Evolutionary conservation across 2,888 invertebrate species (phyloP).

Genomic region (Parnassius orleans): DNA sequence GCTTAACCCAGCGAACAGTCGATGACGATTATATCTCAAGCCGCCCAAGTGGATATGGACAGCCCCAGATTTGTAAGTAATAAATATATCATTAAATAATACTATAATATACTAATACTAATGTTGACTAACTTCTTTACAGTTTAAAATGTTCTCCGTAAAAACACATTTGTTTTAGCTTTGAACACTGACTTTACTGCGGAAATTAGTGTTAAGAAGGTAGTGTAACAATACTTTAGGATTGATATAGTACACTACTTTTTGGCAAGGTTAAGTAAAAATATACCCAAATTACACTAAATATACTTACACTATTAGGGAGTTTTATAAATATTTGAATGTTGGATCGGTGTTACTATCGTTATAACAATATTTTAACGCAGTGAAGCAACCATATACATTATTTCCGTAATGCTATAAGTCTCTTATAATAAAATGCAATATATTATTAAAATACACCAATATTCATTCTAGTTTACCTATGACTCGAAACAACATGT

Average conservation of each 20-base stretch:
- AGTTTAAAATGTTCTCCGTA: too few relatives aligned
- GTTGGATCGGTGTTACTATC: background rate
- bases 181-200: too few relatives aligned
- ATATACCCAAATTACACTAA: constrained; percentile 7
- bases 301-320: constrained; percentile 7
- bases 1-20: too few relatives aligned
- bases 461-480: constrained; percentile 1
- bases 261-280: constrained; percentile 25
- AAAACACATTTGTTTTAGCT: too few relatives aligned
- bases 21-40: too few relatives aligned
- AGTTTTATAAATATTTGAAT: background rate
- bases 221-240: background rate
- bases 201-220: too few relatives aligned
- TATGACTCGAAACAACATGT: background rate
- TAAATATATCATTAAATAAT: too few relatives aligned
- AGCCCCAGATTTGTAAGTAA: too few relatives aligned
- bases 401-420: background rate
- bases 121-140: too few relatives aligned
- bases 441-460: constrained; percentile 19
- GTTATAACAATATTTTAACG: constrained; percentile 2
- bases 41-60: too few relatives aligned
- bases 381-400: background rate
- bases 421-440: constrained; percentile 7
- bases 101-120: too few relatives aligned
- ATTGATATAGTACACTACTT: background rate